Percentiles rank a stretch among this genome's conserved stretches.
phyloP scores from a whole-genome alignment of 1,140 invertebrate species.

The Drosophila willistoni region DNA sequence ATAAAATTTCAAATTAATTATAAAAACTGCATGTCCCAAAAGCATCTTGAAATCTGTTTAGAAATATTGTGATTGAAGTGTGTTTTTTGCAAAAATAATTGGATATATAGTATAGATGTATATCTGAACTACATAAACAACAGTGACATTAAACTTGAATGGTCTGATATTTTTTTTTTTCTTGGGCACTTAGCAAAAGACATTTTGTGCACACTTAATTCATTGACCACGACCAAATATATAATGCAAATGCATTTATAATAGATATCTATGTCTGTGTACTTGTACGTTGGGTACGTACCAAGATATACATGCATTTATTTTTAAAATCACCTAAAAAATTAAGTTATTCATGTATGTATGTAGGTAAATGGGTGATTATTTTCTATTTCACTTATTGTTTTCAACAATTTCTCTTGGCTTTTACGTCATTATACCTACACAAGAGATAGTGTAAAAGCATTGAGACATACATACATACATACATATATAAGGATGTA shows the following conservation, averaged over 20 bases:
- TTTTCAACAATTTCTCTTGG: not conserved
- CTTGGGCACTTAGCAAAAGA: not conserved
- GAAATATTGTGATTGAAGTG: not conserved
- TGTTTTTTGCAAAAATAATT: not conserved
- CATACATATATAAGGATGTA: slow-evolving; percentile 3
- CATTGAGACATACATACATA: not conserved
- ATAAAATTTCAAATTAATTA: not conserved
- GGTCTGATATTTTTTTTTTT: slow-evolving; percentile 4
- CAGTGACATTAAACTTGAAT: slow-evolving; percentile 22
- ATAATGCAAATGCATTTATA: not conserved
- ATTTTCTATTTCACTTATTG: slow-evolving; percentile 13
- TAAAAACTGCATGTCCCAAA: not conserved
- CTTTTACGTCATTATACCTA: not conserved
- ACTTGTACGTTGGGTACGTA: not conserved
- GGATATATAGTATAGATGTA: not conserved
- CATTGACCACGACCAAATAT: not conserved
- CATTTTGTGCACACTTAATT: slow-evolving; percentile 3
- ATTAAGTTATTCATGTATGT: not conserved
- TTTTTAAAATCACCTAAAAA: slow-evolving; percentile 9
- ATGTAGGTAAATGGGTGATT: not conserved
- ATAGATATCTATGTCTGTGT: not conserved
- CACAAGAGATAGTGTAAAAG: not conserved
- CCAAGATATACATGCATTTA: not conserved
- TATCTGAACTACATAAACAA: not conserved
- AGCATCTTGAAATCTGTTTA: not conserved